These are phyloP conservation scores for Danionella cerebrum DNA, from an alignment of 2,113 vertebrate species.

Conservation along the genomic window DNA sequence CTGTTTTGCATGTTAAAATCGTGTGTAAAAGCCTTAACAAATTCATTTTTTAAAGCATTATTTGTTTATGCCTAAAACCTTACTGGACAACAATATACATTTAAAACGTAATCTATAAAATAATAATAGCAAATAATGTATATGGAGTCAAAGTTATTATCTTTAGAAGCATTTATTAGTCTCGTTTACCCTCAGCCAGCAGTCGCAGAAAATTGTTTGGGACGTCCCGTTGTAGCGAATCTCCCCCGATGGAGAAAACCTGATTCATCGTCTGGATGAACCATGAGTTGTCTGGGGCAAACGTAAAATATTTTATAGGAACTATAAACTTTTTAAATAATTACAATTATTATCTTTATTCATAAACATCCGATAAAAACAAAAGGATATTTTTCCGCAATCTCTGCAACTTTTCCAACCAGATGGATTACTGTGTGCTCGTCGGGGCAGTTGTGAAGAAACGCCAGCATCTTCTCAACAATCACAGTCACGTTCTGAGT, in stretches of 20 bases:
- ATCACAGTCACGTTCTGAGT: constrained; percentile 86
- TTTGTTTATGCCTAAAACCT: too few relatives aligned
- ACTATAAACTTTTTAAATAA: too few relatives aligned
- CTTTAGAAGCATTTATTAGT: not conserved
- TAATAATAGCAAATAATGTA: not conserved
- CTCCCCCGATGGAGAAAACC: constrained; percentile 85
- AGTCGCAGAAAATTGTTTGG: constrained; percentile 85
- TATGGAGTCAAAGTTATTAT: too few relatives aligned
- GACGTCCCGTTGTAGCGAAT: constrained; percentile 81
- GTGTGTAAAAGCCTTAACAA: too few relatives aligned
- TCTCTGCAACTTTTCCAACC: constrained; percentile 85
- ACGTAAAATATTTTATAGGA: constrained; percentile 69
- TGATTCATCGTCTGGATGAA: constrained; percentile 95
- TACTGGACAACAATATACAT: too few relatives aligned
- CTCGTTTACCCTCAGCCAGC: constrained; percentile 76
- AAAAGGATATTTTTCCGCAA: constrained; percentile 97
- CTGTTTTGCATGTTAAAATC: too few relatives aligned
- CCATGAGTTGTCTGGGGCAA: constrained; percentile 89
- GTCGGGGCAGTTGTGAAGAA: constrained; percentile 77
- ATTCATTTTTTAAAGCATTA: too few relatives aligned
- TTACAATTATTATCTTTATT: too few relatives aligned
- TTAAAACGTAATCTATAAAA: too few relatives aligned
- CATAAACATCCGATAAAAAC: not conserved
- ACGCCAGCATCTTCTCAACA: constrained; percentile 92
- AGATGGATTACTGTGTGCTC: constrained; percentile 82